A percentile compares a stretch with the other conserved stretches of the same genome.
Conservation (phyloP, 2,797 vertebrate genomes). For the Phalloptychus januarius region DNA sequence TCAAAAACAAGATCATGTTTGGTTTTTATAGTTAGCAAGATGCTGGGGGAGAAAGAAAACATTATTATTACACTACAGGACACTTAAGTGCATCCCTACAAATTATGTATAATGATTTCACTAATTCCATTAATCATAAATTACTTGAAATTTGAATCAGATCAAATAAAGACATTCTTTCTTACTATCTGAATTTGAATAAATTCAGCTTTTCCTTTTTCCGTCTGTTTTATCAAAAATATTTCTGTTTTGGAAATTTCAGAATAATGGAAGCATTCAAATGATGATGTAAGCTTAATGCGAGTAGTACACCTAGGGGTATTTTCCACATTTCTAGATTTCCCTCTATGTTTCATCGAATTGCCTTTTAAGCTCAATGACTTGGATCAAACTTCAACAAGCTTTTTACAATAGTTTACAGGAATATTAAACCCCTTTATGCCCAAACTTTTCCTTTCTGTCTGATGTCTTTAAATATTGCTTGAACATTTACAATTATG, state of each 20-base stretch:
- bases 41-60: background rate
- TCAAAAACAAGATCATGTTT: conserved; percentile 18
- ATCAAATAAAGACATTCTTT: background rate
- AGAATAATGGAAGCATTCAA: background rate
- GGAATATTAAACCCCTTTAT: background rate
- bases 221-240: background rate
- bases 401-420: background rate
- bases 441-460: background rate
- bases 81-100: background rate
- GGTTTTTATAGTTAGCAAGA: background rate
- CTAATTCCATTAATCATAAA: background rate
- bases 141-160: background rate
- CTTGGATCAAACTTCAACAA: background rate
- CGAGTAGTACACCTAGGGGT: background rate
- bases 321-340: background rate
- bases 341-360: background rate
- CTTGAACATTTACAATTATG: background rate
- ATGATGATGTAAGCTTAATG: background rate
- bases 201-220: background rate
- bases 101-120: background rate
- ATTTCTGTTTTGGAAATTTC: background rate
- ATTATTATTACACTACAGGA: background rate
- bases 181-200: background rate
- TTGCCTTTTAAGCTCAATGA: background rate
- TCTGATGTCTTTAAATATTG: background rate